Conservation (phyloP, 1,140 invertebrate species). For the Drosophila cardini region DNA sequence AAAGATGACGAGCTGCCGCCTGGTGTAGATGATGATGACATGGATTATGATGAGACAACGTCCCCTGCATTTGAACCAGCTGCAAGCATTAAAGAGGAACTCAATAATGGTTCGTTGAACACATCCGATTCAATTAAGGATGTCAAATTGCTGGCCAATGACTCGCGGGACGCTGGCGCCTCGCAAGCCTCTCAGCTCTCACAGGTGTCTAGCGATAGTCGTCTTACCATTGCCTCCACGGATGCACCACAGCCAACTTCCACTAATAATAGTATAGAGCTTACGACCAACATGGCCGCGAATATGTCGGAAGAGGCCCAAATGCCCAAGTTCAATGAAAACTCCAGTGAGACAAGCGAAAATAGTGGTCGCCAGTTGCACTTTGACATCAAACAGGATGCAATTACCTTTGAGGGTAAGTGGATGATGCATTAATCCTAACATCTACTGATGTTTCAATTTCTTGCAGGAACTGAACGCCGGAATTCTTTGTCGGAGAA, state of each 20-base stretch:
- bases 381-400: constrained; percentile 83
- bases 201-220: constrained; percentile 87
- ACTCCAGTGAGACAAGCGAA: constrained; percentile 61
- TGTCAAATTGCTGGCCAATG: constrained; percentile 41
- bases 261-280: constrained; percentile 25
- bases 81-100: constrained; percentile 46
- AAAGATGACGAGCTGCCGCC: constrained; percentile 66
- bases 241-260: constrained; percentile 37
- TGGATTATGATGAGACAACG: constrained; percentile 87
- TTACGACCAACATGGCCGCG: constrained; percentile 41
- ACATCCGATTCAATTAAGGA: constrained; percentile 68
- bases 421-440: neutral
- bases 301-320: constrained; percentile 83
- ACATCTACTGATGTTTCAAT: neutral
- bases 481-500: constrained; percentile 52
- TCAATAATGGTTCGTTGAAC: constrained; percentile 64
- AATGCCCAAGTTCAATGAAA: constrained; percentile 82
- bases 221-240: constrained; percentile 84
- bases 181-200: constrained; percentile 86
- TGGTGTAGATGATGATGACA: constrained; percentile 86
- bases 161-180: constrained; percentile 56
- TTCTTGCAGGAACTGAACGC: constrained; percentile 72
- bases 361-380: constrained; percentile 59
- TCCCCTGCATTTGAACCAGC: constrained; percentile 88
- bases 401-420: constrained; percentile 81